Base-by-base conservation (phyloP, 2,113 vertebrate species). In the Ageneiosus marmoratus region DNA sequence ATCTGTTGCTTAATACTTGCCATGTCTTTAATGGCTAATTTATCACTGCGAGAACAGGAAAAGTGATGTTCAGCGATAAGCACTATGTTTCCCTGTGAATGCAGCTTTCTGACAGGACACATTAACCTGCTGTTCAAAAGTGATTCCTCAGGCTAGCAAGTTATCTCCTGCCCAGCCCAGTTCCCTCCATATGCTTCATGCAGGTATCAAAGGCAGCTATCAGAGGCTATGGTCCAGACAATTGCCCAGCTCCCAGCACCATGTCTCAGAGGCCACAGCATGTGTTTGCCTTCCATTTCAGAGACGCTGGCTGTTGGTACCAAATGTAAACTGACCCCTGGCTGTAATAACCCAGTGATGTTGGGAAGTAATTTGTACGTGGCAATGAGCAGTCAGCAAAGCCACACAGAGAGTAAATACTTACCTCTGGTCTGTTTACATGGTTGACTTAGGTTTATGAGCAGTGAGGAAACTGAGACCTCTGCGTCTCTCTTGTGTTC, bases 1-100 rank as follows among this genome's bases (percentile, higher is more conserved):
- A 92, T 90, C 88, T 88, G 88, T 90, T 94, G 91, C 86, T 87
- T 92, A 91, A 85, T 91, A 91, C 91, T 92, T 91, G 91, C 90
- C 91, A 91, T 91, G 88, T 90, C 89, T 92, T 89, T 89, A 92
- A 90, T 89, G 0, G 76, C 91, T 92, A 92, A 87, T 88, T 82
- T 48, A 83, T 88, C 80, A 84, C 74, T 20, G 58, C 34, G 58
- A 81, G 84, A 67, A 74, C 88, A 88, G 91, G 89, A 74, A 89
- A 79, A 89, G 87, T 63, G 77, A 89, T 85, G 81, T 86, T 88
- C 87, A 86, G 75, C 32, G 85, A 80, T 90, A 92, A 91, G 81
- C 88, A 84, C 63, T 89, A 91, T 88, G 86, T 88, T 62, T 70
- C 74, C 78, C 65, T 50, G 62, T 48, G 65, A 84, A 69, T 60